Evolutionary conservation across 2,797 vertebrate species (phyloP).

Genomic region (Paedocypris micromegethes): DNA sequence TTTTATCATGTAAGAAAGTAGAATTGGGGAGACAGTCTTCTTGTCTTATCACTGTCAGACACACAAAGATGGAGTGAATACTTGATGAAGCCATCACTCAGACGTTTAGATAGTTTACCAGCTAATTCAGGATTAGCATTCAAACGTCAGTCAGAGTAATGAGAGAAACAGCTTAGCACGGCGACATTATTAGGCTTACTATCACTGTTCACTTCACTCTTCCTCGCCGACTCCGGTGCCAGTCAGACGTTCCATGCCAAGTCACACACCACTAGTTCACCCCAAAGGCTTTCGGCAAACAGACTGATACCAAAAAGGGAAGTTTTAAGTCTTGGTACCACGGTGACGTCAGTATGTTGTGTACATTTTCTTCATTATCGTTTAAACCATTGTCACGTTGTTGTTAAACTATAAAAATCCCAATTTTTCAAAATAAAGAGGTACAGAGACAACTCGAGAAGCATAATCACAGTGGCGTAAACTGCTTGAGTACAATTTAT

Average conservation of each 20-base stretch:
- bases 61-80: constrained; percentile 25
- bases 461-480: too few species aligned
- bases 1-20: constrained; percentile 9
- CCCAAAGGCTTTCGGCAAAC: neutral
- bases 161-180: constrained; percentile 33
- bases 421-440: too few species aligned
- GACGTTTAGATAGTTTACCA: constrained; percentile 34
- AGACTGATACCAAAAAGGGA: neutral
- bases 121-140: constrained; percentile 33
- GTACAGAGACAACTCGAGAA: too few species aligned
- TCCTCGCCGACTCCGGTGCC: constrained; percentile 2
- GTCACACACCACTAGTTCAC: neutral
- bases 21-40: constrained; percentile 12
- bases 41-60: constrained; percentile 22
- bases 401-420: too few species aligned
- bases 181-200: constrained; percentile 24
- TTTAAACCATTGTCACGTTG: too few species aligned
- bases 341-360: too few species aligned
- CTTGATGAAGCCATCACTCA: constrained; percentile 35
- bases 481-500: too few species aligned
- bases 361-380: too few species aligned
- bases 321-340: neutral
- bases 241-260: constrained; percentile 5
- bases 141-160: constrained; percentile 32
- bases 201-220: constrained; percentile 21